Conservation (phyloP, 2,797 vertebrate species). For the Odontamblyopus lacepedii region DNA sequence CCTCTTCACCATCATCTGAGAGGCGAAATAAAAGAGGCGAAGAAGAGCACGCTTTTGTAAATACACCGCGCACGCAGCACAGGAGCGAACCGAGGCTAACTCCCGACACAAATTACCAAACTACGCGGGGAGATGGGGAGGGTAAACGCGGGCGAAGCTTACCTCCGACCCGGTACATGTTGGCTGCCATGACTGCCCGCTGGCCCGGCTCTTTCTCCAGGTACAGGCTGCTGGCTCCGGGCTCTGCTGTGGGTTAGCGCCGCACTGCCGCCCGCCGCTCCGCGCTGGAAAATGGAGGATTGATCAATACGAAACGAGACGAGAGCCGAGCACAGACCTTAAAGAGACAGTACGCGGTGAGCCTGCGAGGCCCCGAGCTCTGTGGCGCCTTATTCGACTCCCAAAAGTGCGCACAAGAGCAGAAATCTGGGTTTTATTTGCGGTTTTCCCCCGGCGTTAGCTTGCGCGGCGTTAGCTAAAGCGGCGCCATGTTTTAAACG, state of each 20-base stretch:
- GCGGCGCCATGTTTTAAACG: too few species aligned
- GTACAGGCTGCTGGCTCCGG: slow-evolving; percentile 72
- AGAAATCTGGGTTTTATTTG: too few species aligned
- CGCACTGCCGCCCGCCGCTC: slow-evolving; percentile 78
- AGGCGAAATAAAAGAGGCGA: slow-evolving; percentile 74
- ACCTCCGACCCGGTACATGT: slow-evolving; percentile 89
- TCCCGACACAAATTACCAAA: slow-evolving; percentile 35
- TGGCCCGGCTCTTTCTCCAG: slow-evolving; percentile 81
- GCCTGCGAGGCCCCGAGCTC: background rate
- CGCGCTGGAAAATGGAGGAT: slow-evolving; percentile 87
- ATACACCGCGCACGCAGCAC: slow-evolving; percentile 34
- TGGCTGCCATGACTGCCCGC: slow-evolving; percentile 84
- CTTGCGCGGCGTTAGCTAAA: too few species aligned
- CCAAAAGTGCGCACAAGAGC: too few species aligned
- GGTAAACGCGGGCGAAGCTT: slow-evolving; percentile 50
- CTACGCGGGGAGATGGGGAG: slow-evolving; percentile 1
- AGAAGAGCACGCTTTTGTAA: slow-evolving; percentile 61
- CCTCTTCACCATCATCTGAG: slow-evolving; percentile 74
- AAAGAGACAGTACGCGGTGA: slow-evolving; percentile 80
- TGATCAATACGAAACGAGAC: slow-evolving; percentile 84
- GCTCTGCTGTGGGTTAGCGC: slow-evolving; percentile 56
- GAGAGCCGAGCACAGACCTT: slow-evolving; percentile 65
- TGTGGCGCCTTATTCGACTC: background rate
- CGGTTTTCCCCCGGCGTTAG: too few species aligned
- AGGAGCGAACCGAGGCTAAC: slow-evolving; percentile 24